Evolutionary conservation across 1,140 invertebrate species (phyloP).

Genomic region (Eupeodes corollae): DNA sequence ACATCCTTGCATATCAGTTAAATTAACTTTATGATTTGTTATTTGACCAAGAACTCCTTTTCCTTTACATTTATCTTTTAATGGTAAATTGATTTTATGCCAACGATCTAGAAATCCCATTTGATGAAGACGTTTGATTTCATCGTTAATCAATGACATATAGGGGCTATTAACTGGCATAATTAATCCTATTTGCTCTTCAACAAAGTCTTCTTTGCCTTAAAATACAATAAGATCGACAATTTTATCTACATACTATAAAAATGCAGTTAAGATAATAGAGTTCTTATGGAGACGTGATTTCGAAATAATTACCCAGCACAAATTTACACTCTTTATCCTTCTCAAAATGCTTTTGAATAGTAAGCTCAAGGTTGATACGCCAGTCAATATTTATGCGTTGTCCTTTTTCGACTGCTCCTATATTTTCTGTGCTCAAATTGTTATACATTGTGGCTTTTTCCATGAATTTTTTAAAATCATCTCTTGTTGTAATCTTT

Average conservation of each 20-base stretch:
- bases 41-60: constrained; percentile 48
- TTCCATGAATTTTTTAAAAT: constrained; percentile 28
- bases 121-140: constrained; percentile 66
- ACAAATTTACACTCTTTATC: constrained; percentile 31
- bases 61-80: constrained; percentile 61
- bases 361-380: constrained; percentile 49
- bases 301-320: constrained; percentile 18
- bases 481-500: constrained; percentile 18
- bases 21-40: constrained; percentile 71
- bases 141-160: constrained; percentile 48
- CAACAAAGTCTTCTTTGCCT: constrained; percentile 62
- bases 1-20: constrained; percentile 79
- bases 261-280: neutral
- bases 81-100: constrained; percentile 63
- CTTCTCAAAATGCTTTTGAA: constrained; percentile 30
- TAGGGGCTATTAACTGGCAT: constrained; percentile 64
- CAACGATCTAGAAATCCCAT: constrained; percentile 76
- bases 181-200: constrained; percentile 67
- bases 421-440: constrained; percentile 41
- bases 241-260: neutral
- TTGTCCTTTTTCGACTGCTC: constrained; percentile 47
- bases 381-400: constrained; percentile 76
- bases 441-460: constrained; percentile 40
- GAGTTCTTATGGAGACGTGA: too few relatives aligned
- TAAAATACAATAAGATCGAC: constrained; percentile 8